phyloP scores from a whole-genome alignment of 2,888 invertebrate genomes.

The Aspidiotus destructor region DNA sequence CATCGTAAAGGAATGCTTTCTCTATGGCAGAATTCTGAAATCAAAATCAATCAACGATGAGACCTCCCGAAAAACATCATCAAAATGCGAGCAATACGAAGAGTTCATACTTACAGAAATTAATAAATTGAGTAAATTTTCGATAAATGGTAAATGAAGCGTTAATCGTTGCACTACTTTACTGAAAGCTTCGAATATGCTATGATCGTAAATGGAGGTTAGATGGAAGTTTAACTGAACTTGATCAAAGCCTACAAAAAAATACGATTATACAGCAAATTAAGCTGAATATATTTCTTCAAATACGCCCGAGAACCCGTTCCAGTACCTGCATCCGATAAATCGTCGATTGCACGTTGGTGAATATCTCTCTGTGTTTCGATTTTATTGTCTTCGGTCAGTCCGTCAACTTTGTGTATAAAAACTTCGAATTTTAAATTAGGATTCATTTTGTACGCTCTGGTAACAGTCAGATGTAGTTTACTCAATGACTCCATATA shows the following conservation, averaged over 20 bases:
- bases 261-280: background rate
- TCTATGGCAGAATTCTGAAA: constrained; percentile 94
- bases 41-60: background rate
- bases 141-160: constrained; percentile 90
- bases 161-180: constrained; percentile 99
- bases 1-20: constrained; percentile 98
- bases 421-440: constrained; percentile 96
- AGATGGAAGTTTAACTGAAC: constrained; percentile 89
- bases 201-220: constrained; percentile 99
- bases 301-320: background rate
- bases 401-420: constrained; percentile 98
- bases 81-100: too few species aligned
- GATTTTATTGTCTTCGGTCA: constrained; percentile 98
- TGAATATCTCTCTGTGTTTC: constrained; percentile 98
- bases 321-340: constrained; percentile 61
- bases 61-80: background rate
- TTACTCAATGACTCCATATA: constrained; percentile 91
- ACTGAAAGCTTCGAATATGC: constrained; percentile 99
- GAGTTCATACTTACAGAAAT: constrained; percentile 67
- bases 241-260: constrained; percentile 55
- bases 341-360: constrained; percentile 89
- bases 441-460: constrained; percentile 90
- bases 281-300: background rate
- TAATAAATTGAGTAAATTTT: constrained; percentile 93
- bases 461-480: constrained; percentile 83